Evolutionary conservation across 1,140 invertebrate species (phyloP), one percentile per base, ranked within the genome.

Genomic region (Drosophila grimshawi): DNA sequence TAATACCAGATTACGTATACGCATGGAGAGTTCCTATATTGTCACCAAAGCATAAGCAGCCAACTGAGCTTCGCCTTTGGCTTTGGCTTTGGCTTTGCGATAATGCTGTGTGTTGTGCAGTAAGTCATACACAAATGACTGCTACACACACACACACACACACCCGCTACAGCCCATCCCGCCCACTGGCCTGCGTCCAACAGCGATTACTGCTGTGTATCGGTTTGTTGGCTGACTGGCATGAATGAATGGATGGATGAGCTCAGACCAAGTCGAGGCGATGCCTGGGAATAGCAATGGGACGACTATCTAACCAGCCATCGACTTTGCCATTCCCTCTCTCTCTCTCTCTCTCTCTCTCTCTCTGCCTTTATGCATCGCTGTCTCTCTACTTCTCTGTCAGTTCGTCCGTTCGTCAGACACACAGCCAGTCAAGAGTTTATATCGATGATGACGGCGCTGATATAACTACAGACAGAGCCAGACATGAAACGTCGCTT

Each of bases 1-100:
- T 92, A 92, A 92, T 92, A 75, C 91, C 91, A 92, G 91, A 92
- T 92, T 92, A 92, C 88, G 81, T 91, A 92, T 92, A 89, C 86
- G 89, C 83, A 92, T 91, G 90, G 82, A 74, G 80, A 72, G 81
- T 75, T 78, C 63, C 68, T 78, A 60, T 76, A 82, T 64, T 83
- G 48, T 57, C 59, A 30, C 39, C 11, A 41, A 32, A 43, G 32
- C 32, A 37, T 37, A 29, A 7, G 0, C 29, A 6, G 29, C 11
- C 60, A 49, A 48, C 64, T 27, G 55, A 49, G 64, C 57, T 60
- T 49, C 51, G 43, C 33, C 27, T 32, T 32, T 59, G 56, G 29
- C 56, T 39, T 63, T 19, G 19, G 19, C 19, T 19, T 19, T 19
- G 19, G 19, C 19, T 19, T 19, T 19, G 19, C 68, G 53, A 39